Conservation (phyloP, 64 coral and sea anemone genomes). For the Orbicella faveolata region DNA sequence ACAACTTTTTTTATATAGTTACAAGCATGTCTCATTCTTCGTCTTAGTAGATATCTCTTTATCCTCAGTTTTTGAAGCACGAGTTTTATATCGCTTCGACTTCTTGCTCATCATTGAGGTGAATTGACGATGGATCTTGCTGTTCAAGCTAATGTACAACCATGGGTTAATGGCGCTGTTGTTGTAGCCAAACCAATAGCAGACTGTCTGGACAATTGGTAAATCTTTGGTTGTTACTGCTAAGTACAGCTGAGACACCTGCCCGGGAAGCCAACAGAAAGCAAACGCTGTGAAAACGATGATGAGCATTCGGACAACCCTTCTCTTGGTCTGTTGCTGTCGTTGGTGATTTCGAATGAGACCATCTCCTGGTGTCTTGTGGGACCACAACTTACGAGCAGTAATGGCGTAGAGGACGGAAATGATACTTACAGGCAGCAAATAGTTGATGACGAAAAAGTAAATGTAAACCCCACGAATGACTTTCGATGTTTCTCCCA, state of each 20-base stretch:
- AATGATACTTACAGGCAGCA: not conserved
- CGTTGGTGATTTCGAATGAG: slow-evolving; percentile 34
- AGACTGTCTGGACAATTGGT: not conserved
- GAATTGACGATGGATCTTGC: not conserved
- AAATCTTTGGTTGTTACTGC: not conserved
- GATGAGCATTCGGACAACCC: slow-evolving; percentile 61
- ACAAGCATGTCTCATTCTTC: too few relatives aligned
- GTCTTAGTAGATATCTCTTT: too few relatives aligned
- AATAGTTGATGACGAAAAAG: slow-evolving; percentile 17
- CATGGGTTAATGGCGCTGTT: slow-evolving; percentile 61
- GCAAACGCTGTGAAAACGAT: slow-evolving; percentile 33
- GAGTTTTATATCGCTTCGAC: too few relatives aligned
- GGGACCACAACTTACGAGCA: slow-evolving; percentile 55
- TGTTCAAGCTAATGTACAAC: slow-evolving; percentile 23
- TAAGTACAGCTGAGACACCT: slow-evolving; percentile 23
- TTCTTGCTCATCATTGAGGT: not conserved
- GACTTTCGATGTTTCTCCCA: not conserved
- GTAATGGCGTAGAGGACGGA: slow-evolving; percentile 28
- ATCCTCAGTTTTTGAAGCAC: too few relatives aligned
- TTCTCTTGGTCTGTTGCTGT: slow-evolving; percentile 34
- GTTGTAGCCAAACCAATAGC: slow-evolving; percentile 18
- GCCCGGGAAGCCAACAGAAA: slow-evolving; percentile 52
- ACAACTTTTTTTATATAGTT: too few relatives aligned
- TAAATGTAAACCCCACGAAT: slow-evolving; percentile 6
- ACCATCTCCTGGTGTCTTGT: slow-evolving; percentile 24